Evolutionary conservation across 2,888 invertebrate species (phyloP), one percentile per base, ranked within the genome.

Genomic region (Orthonevra nobilis): DNA sequence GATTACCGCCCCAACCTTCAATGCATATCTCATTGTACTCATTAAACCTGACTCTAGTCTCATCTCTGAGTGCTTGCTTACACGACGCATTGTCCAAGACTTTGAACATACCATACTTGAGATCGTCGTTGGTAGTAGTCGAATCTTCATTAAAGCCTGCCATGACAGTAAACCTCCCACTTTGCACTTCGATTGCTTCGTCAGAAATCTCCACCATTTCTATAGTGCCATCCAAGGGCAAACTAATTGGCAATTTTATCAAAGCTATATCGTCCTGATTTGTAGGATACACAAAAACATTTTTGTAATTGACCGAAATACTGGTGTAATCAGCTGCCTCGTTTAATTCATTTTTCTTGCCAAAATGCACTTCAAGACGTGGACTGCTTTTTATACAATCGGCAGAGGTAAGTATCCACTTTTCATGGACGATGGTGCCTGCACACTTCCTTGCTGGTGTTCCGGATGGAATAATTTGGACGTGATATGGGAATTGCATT

Each of bases 401-500:
- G 0, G 63, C 61, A 3, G 77, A 73, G 10, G 81, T 79, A 1
- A 81, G 2, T 1, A 81, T 38, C 81, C 81, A 81, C 6, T 61
- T 60, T 14, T 32, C 26, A n/a, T 48, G 52, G 3, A 81, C 56
- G 0, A 81, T 77, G 5, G 73, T 66, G 12, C 81, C 81, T 4
- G 64, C 63, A 28, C 81, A 81, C n/a, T 36, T 60, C 6, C 20
- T 23, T 1, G 2, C 9, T 3, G 42, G 10, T 4, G 14, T 2
- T n/a, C n/a, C n/a, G 5, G 5, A 30, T 1, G 52, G 42, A n/a
- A 40, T n/a, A 6, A 74, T 61, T 10, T 52, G 66, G 12, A 79
- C 81, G 12, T 81, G 66, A 61, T 81, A 74, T 0, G 81, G 81
- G 10, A 81, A 81, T 34, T 60, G 61, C 9, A 56, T 23, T 7